Percentiles rank a stretch among this genome's conserved stretches.
These are phyloP conservation scores for Siderastrea radians DNA, from an alignment of 92 coral and sea anemone species.

Conservation along the genomic window DNA sequence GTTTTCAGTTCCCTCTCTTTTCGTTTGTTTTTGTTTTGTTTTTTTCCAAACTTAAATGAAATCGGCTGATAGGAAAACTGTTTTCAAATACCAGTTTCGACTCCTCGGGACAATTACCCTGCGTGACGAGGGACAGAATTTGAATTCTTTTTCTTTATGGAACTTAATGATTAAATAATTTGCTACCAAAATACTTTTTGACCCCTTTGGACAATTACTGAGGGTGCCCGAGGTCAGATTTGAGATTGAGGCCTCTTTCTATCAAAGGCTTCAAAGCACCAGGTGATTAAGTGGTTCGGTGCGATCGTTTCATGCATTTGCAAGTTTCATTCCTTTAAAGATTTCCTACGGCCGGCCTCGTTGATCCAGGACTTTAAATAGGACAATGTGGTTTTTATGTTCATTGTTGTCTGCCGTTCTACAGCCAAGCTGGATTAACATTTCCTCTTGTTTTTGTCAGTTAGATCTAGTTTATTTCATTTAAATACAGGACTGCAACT, in stretches of 20 bases:
- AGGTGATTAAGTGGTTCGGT: background rate
- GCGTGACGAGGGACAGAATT: no score
- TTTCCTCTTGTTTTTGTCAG: background rate
- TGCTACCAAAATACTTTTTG: no score
- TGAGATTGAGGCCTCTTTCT: no score
- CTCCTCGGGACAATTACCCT: no score
- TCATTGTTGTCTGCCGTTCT: slow-evolving; percentile 15
- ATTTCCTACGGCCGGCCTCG: background rate
- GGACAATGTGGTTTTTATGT: background rate
- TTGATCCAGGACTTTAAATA: background rate
- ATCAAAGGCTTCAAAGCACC: no score
- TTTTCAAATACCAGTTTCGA: no score
- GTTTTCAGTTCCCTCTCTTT: background rate
- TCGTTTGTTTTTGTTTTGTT: background rate
- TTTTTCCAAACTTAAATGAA: no score
- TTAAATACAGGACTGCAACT: background rate
- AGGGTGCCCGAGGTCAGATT: no score
- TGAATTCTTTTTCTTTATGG: no score
- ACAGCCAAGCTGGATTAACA: slow-evolving; percentile 4
- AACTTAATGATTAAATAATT: no score
- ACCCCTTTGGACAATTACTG: no score
- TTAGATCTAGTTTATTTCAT: background rate
- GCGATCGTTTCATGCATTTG: background rate
- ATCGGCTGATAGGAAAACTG: no score
- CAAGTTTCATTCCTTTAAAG: background rate